phyloP scores from a whole-genome alignment of 2,888 invertebrate species.

The Amaurobius ferox region DNA sequence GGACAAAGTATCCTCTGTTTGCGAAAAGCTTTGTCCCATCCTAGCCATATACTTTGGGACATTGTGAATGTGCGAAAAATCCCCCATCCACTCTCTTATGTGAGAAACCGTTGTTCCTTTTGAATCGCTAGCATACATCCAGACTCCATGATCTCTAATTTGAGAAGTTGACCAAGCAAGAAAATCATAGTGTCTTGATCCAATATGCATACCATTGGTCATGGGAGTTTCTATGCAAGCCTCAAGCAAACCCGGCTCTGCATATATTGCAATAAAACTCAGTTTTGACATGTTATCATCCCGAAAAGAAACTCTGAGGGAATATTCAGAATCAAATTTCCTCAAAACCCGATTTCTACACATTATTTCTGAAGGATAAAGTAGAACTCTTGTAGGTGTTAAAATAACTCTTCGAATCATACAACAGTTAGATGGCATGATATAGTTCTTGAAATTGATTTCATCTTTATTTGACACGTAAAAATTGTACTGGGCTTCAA shows the following conservation, averaged over 20 bases:
- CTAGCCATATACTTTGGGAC: slow-evolving; percentile 74
- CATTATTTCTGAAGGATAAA: slow-evolving; percentile 66
- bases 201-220: slow-evolving; percentile 55
- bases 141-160: slow-evolving; percentile 74
- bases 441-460: slow-evolving; percentile 40
- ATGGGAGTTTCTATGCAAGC: slow-evolving; percentile 40
- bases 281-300: slow-evolving; percentile 67
- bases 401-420: slow-evolving; percentile 60
- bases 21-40: slow-evolving; percentile 74
- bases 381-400: slow-evolving; percentile 48
- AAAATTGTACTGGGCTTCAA: slow-evolving; percentile 25
- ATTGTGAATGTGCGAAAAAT: slow-evolving; percentile 73
- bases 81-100: slow-evolving; percentile 73
- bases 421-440: slow-evolving; percentile 47
- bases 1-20: slow-evolving; percentile 62
- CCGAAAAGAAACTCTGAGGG: slow-evolving; percentile 66
- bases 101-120: slow-evolving; percentile 46
- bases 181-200: slow-evolving; percentile 71
- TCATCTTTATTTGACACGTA: slow-evolving; percentile 28
- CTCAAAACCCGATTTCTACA: slow-evolving; percentile 55
- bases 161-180: slow-evolving; percentile 74
- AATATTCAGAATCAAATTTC: slow-evolving; percentile 69
- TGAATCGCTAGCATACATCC: slow-evolving; percentile 72
- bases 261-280: slow-evolving; percentile 42
- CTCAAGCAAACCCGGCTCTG: slow-evolving; percentile 32